phyloP scores from a whole-genome alignment of 2,113 vertebrate genomes.

The Poeciliopsis retropinna region DNA sequence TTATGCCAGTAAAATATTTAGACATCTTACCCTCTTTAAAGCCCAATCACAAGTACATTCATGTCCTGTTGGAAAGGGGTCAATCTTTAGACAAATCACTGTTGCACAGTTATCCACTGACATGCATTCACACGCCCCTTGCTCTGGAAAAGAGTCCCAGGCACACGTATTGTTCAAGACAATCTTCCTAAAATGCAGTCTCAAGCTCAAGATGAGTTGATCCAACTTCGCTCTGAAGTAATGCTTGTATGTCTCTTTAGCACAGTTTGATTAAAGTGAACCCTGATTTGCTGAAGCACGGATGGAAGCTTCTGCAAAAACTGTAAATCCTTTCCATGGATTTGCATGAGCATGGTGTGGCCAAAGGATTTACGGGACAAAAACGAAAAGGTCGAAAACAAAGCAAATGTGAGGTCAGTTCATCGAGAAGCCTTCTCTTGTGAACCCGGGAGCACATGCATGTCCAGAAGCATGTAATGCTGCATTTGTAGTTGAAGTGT shows the following conservation, averaged over 20 bases:
- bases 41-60: constrained; percentile 73
- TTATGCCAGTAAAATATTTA: constrained; percentile 53
- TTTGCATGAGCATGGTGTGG: constrained; percentile 48
- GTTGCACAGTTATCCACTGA: constrained; percentile 43
- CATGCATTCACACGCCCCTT: constrained; percentile 40
- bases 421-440: constrained; percentile 47
- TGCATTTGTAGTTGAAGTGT: constrained; percentile 69
- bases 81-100: constrained; percentile 52
- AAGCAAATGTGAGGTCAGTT: constrained; percentile 46
- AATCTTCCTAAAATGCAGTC: constrained; percentile 40
- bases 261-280: constrained; percentile 38
- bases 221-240: constrained; percentile 47
- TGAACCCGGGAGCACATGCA: constrained; percentile 51
- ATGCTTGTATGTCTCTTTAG: constrained; percentile 40
- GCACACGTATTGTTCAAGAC: constrained; percentile 50
- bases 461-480: constrained; percentile 62
- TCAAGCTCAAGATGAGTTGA: constrained; percentile 47
- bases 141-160: constrained; percentile 57
- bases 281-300: constrained; percentile 58
- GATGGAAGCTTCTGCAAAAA: constrained; percentile 54
- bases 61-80: constrained; percentile 67
- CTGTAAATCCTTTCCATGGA: constrained; percentile 48
- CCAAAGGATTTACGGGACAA: constrained; percentile 46
- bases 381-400: neutral
- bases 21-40: constrained; percentile 41